These are phyloP conservation scores for Drosophila neocordata DNA, from an alignment of 1,140 invertebrate genomes.

Conservation along the genomic window DNA sequence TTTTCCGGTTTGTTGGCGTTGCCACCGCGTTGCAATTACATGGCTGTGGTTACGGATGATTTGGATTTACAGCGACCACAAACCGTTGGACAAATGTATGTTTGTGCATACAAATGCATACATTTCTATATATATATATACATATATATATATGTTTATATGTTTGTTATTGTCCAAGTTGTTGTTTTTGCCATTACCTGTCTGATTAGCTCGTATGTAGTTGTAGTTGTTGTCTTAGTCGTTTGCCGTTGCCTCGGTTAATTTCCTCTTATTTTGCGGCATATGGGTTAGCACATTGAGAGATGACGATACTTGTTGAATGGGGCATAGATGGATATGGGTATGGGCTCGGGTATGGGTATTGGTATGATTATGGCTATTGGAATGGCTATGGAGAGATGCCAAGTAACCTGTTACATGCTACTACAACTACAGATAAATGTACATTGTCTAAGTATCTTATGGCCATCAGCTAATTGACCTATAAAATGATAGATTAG, in stretches of 20 bases:
- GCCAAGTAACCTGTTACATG: neutral
- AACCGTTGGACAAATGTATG: constrained; percentile 15
- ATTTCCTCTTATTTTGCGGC: constrained; percentile 62
- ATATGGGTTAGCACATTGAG: constrained; percentile 38
- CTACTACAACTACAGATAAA: constrained; percentile 12
- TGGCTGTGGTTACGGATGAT: constrained; percentile 10
- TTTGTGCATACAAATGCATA: too few relatives aligned
- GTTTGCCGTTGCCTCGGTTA: constrained; percentile 39
- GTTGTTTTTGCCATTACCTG: constrained; percentile 5
- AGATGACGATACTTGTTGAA: constrained; percentile 16
- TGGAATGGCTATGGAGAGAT: neutral
- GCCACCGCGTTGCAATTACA: constrained; percentile 59
- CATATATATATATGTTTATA: neutral
- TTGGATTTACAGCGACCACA: constrained; percentile 42
- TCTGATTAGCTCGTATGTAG: constrained; percentile 41
- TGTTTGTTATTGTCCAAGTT: neutral
- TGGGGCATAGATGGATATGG: neutral
- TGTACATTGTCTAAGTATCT: constrained; percentile 23
- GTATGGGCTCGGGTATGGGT: too few relatives aligned
- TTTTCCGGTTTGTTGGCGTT: constrained; percentile 44
- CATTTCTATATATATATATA: neutral
- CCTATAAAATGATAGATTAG: constrained; percentile 61
- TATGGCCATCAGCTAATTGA: constrained; percentile 69
- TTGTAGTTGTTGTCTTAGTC: neutral
- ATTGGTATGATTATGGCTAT: too few relatives aligned